Base-by-base conservation (phyloP, 1,140 invertebrate genomes). In the Druon quercuslanigerum region DNA sequence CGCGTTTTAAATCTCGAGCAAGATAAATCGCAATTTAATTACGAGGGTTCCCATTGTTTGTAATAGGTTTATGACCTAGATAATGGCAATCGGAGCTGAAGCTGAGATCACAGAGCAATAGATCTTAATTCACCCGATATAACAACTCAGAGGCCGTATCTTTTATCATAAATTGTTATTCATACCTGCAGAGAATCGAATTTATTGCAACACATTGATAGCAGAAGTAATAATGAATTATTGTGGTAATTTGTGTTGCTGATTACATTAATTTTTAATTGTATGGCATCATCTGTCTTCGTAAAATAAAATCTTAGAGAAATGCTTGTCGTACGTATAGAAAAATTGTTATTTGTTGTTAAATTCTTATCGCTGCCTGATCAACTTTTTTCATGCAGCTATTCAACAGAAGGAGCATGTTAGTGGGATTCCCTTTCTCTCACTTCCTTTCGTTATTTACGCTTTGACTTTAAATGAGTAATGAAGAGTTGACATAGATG, bases 401-500 rank as follows among this genome's bases (percentile, higher is more conserved):
- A 66, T 56, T 73, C 71, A 52, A 72, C 50, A 50, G 14, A 19
- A 50, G 50, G 71, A 72, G 71, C 75, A 54, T 52, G 71, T 33
- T 51, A 57, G 70, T 50, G 70, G 33, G 20, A 20, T 54, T 73
- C 14, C 73, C 17, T 50, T 9, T 46, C 56, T 25, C 72, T 50
- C 72, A 40, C 57, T 60, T 50, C 33, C 40, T 66, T 33, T 20
- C 16, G n/a, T 16, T 16, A 66, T 66, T 66, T 66, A 20, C 40
- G 25, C 60, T 66, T 66, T 66, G 60, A 33, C 13, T 66, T 25
- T 40, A 25, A 66, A 66, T 46, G 83, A 83, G 80, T 84, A 86
- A 86, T 84, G 82, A 84, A 83, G 83, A 86, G 80, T 79, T 82
- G 84, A 86, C 83, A 84, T 80, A 83, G 79, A 85, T 81, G 82